Evolutionary conservation across 2,113 vertebrate species (phyloP), one percentile per base, ranked within the genome.

Genomic region (Varanus komodoensis): DNA sequence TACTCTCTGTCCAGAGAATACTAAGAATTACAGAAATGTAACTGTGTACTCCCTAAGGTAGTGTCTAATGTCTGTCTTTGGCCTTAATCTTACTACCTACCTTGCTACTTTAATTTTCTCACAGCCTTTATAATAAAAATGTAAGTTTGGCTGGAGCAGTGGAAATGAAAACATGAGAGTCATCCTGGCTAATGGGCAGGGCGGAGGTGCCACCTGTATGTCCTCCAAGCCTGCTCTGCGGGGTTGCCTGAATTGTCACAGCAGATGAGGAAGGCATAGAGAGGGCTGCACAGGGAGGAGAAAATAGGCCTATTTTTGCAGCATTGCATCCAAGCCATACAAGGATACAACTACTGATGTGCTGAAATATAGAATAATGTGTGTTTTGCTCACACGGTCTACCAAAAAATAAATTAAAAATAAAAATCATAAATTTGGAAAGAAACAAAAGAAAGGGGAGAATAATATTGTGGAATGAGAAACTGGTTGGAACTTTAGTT

Each of bases 401-500:
- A 89, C 67, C 57, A 64, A 64, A 64, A 48, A 15, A 84, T 86
- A 32, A 23, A 68, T 77, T 12, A 54, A 54, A 54, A 54, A 7
- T 12, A 54, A 54, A 57, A 4, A 29, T 27, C 27, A 44, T 34
- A 44, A 1, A 17, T 48, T 67, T 32, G 34, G 38, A n/a, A 64
- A 44, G 15, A 50, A 79, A 25, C 38, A 34, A 67, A n/a, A 34
- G 12, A 68, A 34, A 57, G 69, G 85, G 75, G 64, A 0, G n/a
- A 3, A 1, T 48, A 88, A 57, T 73, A 82, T 87, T 90, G 0
- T 9, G 1, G 12, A 87, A 11, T 57, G 74, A 71, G 68, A 57
- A 50, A 88, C 85, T 87, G 82, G 25, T 68, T 52, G 67, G 8
- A 88, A 73, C 44, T 50, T 14, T 73, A 73, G 84, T 32, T 84